Conservation (phyloP, 2,113 vertebrate species). For the Callorhinus ursinus region DNA sequence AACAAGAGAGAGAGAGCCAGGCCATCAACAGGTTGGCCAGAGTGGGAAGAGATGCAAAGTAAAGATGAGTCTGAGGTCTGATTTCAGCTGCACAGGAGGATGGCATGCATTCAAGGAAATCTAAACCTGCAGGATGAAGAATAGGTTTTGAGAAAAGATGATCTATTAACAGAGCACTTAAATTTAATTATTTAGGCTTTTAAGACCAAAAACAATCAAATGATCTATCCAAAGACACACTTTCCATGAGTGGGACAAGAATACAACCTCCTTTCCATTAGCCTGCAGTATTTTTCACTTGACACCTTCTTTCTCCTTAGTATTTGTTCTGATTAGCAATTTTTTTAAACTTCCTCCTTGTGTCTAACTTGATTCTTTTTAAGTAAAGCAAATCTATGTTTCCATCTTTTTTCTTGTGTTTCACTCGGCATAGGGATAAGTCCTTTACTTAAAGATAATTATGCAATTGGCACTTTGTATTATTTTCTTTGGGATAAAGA, state of each 20-base stretch:
- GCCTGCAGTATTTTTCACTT: background rate
- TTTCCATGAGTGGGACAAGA: background rate
- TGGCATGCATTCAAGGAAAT: background rate
- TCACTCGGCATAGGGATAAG: background rate
- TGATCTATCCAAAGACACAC: background rate
- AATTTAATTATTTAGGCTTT: background rate
- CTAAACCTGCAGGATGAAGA: background rate
- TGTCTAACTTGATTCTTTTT: background rate
- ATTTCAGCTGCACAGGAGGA: background rate
- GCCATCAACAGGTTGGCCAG: too few species aligned
- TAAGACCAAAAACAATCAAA: background rate
- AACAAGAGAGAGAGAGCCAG: background rate
- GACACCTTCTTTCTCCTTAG: background rate
- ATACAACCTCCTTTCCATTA: background rate
- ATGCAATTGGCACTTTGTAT: background rate
- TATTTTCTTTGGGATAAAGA: background rate
- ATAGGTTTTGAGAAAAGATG: background rate
- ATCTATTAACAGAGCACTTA: background rate
- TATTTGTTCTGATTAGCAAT: background rate
- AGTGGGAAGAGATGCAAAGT: fast-evolving
- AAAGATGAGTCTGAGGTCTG: background rate
- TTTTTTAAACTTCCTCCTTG: background rate
- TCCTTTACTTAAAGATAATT: background rate
- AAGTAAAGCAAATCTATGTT: background rate
- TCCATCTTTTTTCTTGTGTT: background rate